Percentiles rank a stretch among this genome's conserved stretches.
Evolutionary conservation across 2,113 vertebrate genomes (phyloP).

Genomic region (Anarhynchus alexandrinus): DNA sequence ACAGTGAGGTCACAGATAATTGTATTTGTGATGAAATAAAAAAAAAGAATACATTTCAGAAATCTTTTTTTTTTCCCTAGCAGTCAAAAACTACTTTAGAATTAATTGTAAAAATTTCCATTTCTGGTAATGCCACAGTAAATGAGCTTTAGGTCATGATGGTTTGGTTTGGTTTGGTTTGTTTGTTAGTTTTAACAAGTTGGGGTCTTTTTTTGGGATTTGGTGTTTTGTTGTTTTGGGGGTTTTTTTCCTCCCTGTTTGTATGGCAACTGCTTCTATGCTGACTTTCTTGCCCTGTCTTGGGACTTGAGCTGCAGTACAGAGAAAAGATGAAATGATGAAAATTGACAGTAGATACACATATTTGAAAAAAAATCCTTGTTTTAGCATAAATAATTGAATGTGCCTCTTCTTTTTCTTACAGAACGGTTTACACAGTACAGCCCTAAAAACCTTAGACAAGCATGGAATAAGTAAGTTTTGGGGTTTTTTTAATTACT

Average conservation of each 20-base stretch:
- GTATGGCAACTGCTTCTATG: neutral
- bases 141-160: neutral
- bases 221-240: neutral
- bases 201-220: neutral
- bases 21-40: neutral
- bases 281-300: neutral
- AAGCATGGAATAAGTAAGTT: slow-evolving; percentile 98
- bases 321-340: neutral
- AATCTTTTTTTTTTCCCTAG: neutral
- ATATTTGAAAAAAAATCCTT: neutral
- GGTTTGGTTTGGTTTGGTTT: neutral
- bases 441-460: slow-evolving; percentile 91
- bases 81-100: neutral
- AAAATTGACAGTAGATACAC: neutral
- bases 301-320: neutral
- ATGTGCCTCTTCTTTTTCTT: neutral
- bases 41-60: neutral
- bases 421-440: slow-evolving; percentile 93
- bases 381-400: neutral
- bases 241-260: neutral
- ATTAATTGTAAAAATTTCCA: neutral
- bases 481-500: neutral
- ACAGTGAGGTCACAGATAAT: neutral
- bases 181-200: neutral
- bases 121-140: neutral